A percentile compares a stretch with the other conserved stretches of the same genome.
phyloP scores from a whole-genome alignment of 2,113 vertebrate genomes.

The Orthonyx spaldingii region DNA sequence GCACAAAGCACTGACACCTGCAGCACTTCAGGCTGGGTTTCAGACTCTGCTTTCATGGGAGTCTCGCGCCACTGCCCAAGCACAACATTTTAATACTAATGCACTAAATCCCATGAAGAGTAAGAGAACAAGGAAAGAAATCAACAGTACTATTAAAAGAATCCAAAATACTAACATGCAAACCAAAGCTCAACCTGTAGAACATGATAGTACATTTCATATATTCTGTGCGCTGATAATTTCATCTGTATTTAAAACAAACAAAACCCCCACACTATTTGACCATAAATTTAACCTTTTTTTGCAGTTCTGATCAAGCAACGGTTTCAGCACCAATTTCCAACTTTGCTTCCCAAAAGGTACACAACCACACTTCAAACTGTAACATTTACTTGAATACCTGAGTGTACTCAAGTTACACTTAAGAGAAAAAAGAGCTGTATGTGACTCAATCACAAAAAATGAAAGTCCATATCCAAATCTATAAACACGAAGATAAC shows the following conservation, averaged over 20 bases:
- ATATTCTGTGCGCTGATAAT: not conserved
- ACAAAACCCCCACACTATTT: accelerated
- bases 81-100: not conserved
- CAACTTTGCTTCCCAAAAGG: not conserved
- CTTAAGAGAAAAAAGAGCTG: not conserved
- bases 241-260: not conserved
- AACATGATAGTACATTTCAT: not conserved
- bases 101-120: not conserved
- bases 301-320: not conserved
- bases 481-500: not conserved
- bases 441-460: not conserved
- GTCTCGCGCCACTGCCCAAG: not conserved
- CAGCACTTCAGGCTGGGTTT: not conserved
- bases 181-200: not conserved
- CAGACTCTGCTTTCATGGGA: not conserved
- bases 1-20: not conserved
- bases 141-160: not conserved
- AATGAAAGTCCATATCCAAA: not conserved
- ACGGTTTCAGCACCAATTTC: not conserved
- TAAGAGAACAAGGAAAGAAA: not conserved
- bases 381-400: not conserved
- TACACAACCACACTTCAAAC: not conserved
- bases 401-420: not conserved
- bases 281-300: not conserved
- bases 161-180: not conserved